Conservation (phyloP, 2,113 vertebrate species). For the Galemys pyrenaicus region DNA sequence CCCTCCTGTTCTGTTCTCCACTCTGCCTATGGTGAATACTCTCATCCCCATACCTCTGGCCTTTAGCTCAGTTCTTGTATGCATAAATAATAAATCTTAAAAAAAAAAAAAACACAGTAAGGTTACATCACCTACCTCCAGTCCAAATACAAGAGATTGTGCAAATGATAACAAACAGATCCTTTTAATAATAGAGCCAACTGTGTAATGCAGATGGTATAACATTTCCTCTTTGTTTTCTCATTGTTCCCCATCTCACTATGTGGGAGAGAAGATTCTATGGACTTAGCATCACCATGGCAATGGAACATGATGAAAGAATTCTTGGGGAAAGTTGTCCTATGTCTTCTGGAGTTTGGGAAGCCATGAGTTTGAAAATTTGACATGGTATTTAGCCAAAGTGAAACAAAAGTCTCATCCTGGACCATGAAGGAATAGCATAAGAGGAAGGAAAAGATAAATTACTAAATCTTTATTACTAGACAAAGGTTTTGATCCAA, state of each 20-base stretch:
- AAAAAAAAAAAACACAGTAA: too few species aligned
- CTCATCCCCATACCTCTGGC: too few species aligned
- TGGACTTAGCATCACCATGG: background rate
- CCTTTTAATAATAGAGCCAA: background rate
- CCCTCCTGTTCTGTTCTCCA: too few species aligned
- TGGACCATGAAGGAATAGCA: background rate
- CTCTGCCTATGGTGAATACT: too few species aligned
- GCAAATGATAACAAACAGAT: background rate
- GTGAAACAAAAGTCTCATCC: background rate
- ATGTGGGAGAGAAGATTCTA: background rate
- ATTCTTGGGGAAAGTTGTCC: background rate
- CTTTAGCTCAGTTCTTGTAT: too few species aligned
- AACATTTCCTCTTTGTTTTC: background rate
- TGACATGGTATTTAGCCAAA: background rate
- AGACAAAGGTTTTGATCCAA: slow-evolving; percentile 6
- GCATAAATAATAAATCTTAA: too few species aligned
- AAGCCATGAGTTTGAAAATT: background rate
- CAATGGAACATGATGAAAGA: background rate
- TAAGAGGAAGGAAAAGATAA: slow-evolving; percentile 13
- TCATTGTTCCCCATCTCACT: background rate
- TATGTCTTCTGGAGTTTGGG: background rate
- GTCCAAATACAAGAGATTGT: too few species aligned
- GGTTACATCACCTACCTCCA: background rate
- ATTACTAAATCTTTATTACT: slow-evolving; percentile 40
- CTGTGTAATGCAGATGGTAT: background rate